Evolutionary conservation across 1,140 invertebrate genomes (phyloP), one percentile per base, ranked within the genome.

Genomic region (Eriocheir sinensis): DNA sequence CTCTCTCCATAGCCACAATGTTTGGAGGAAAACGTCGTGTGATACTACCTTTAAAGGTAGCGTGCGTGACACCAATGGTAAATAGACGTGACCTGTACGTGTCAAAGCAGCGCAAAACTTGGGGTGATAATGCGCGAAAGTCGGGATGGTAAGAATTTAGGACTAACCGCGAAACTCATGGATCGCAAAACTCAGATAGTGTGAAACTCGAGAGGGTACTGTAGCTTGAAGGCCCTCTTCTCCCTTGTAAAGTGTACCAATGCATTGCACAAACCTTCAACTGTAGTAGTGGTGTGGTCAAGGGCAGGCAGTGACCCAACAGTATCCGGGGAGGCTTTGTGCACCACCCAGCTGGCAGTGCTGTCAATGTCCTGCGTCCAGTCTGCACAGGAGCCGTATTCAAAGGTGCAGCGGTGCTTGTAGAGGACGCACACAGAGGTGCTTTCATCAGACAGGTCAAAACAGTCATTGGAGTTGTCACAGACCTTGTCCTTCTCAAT

Each of bases 381-480:
- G 44, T 80, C 9, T 21, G 27, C 40, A 88, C 94, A 94, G 53
- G 90, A 36, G 32, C 80, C 94, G 21, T 8, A 32, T n/a, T 94
- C 94, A 91, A 94, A 94, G 72, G 86, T 48, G 79, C 94, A 94
- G 27, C 94, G 79, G 34, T 36, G 32, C 30, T 60, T 30, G 79
- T 88, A 94, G 30, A 38, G 3, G 4, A 2, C 0, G 40, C 94
- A 94, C 41, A 30, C 2, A 27, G 72, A 41, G 4, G 27, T 12
- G 2, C 21, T 17, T 44, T 94, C 94, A 53, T 94, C 94, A 40
- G 94, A 94, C 8, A 15, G 27, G 81, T 94, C 94, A 36, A 94
- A 60, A 81, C 94, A 94, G 80, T 94, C 89, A 85, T 94, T 79
- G 27, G 89, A 86, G 44, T 92, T 91, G 60, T 94, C 94, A 92